Base-by-base conservation (phyloP, 2,888 invertebrate species). In the Hymenopus coronatus region DNA sequence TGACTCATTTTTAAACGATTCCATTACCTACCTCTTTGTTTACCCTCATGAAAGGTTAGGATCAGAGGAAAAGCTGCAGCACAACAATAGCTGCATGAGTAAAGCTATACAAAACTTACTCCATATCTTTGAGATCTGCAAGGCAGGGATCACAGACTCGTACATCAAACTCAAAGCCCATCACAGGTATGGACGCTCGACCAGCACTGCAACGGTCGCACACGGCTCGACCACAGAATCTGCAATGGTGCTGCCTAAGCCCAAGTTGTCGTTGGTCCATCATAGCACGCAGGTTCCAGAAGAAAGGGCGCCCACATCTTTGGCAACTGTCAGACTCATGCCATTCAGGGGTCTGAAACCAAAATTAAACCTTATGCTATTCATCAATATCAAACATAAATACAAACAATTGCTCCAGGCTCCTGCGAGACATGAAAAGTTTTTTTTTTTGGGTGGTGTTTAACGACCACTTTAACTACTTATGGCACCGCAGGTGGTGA, bases 211-310 rank as follows among this genome's bases (percentile, higher is more conserved):
- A 99, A 91, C 96, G 95, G 92, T 97, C 98, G 94, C 99, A 99
- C 88, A 98, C 96, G 25, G 99, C 99, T 93, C 97, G 97, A 84
- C 99, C 99, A 94, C 99, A 99, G 93, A 97, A 96, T 88, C 98
- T 96, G 92, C 98, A 98, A 94, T 98, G 98, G 94, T 98, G 98
- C 93, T 98, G 98, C 88, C 99, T 96, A 33, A 98, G 95, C 90
- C 98, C 98, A 88, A 99, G 94, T 92, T 98, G 98, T 92, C 98
- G 97, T 93, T 98, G 98, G 93, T 99, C 98, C 97, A 99, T 98
- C 99, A 99, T 99, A 20, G 98, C 98, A 90, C 97, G 96, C 88
- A 99, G 95, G 94, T 99, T 99, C 99, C 99, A 99, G 94, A 99
- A 99, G 94, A 99, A 99, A 30, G 99, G 99, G 90, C 97, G 95